Base-by-base conservation (phyloP, 1,140 invertebrate species). In the Gonioctena quinquepunctata region DNA sequence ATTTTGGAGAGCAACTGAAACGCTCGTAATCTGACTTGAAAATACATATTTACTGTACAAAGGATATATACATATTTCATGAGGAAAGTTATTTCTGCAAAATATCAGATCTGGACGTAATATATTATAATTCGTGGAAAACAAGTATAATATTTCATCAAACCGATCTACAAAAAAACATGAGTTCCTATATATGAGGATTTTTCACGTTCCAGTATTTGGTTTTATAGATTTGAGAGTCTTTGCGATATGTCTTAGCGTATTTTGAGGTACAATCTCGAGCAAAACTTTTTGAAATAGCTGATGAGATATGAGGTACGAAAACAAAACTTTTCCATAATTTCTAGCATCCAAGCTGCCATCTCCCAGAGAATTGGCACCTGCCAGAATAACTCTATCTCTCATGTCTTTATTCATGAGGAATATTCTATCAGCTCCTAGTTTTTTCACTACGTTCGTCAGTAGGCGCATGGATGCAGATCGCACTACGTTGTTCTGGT, bases 401-500 rank as follows among this genome's bases (percentile, higher is more conserved):
- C 91, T 89, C 0, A 91, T 87, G 68, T 98, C 96, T 71, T 89
- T 88, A 0, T 91, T 88, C 76, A 94, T 83, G 57, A 88, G 88
- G 73, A 97, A 89, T 3, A 90, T 85, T 67, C 90, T 87, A 26
- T 92, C 89, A 0, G 91, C 84, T 22, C 96, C 95, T 60, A 94
- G 85, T 57, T 89, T 89, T 72, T 90, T 89, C 5, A 88, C 87
- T 1, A 93, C 81, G 13, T 86, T 83, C n/a, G 89, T 88, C 25
- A 98, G 79, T n/a, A 96, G 87, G 78, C 93, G 88, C 2, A 93
- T 90, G 0, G 94, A 89, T 11, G 92, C 89, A 26, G 93, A 91
- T 26, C 95, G 86, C 3, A 98, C 94, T 1, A 92, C 85, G 0
- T 91, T 89, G 82, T 96, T 97, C 74, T 94, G 93, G 85, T 98